Percentiles rank a stretch among this genome's conserved stretches.
Evolutionary conservation across 2,113 vertebrate genomes (phyloP).

Genomic region (Natator depressus): DNA sequence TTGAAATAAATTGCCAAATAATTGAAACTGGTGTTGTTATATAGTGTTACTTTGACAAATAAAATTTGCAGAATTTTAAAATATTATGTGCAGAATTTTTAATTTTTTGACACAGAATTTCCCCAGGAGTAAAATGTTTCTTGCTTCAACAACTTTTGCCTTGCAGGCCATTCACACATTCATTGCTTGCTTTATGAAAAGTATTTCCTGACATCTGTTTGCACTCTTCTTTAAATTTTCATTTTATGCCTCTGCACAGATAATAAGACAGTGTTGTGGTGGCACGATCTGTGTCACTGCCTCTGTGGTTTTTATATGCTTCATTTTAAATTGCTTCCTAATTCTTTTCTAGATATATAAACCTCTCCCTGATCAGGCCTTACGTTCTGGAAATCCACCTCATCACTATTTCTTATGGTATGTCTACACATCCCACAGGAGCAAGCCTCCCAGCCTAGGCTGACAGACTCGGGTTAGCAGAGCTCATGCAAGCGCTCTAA

Average conservation of each 20-base stretch:
- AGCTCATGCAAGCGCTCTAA: no score
- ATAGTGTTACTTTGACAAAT: no score
- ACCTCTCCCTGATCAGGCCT: not conserved
- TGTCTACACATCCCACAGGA: no score
- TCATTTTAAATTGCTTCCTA: not conserved
- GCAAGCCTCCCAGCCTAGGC: no score
- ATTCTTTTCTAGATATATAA: not conserved
- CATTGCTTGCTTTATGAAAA: not conserved
- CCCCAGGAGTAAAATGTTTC: no score
- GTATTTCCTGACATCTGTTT: not conserved
- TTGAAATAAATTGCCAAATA: no score
- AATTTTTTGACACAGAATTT: no score
- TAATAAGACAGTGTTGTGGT: not conserved
- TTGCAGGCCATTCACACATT: not conserved
- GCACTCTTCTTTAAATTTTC: not conserved
- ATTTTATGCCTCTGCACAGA: not conserved
- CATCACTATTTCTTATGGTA: not conserved
- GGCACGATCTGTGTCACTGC: fast-evolving
- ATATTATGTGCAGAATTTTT: no score
- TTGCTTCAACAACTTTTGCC: not conserved
- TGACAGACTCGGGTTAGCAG: no score
- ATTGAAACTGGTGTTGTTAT: no score
- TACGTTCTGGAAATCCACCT: not conserved
- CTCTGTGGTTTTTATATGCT: not conserved
- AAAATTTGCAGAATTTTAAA: no score